Base-by-base conservation (phyloP, 2,797 vertebrate genomes). In the Loriculus beryllinus region DNA sequence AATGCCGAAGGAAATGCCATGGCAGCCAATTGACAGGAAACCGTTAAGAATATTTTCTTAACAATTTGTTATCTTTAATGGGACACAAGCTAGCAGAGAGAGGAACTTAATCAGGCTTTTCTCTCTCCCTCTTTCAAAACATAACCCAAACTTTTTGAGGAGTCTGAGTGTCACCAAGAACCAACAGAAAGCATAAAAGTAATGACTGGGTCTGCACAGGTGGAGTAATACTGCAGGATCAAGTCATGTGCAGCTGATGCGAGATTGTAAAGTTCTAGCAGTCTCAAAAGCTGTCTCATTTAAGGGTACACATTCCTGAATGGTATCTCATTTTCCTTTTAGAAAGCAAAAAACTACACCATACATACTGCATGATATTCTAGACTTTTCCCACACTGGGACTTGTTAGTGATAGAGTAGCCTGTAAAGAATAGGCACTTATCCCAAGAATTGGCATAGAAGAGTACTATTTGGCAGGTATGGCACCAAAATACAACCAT, bases 371-470 rank as follows among this genome's bases (percentile, higher is more conserved):
- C 76, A 87, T 35, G 40, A 60, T 68, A 37, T 82, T 14, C 43
- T 75, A 52, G 65, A 88, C 67, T 85, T 82, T 87, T 40, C 49
- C n/a, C 52, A 70, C 42, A 23, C 29, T 22, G 43, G 68, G 88
- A 88, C 13, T 83, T 88, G 75, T 51, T 72, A 93, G 85, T 49
- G 86, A 90, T 76, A 94, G 94, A 90, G 83, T 95, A 98, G 98
- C 98, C 98, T 98, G 97, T 97, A 97, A 97, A 97, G 97, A 97
- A 95, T 98, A 99, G 99, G 98, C 99, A 99, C 98, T 99, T 99
- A 96, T 98, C 97, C 98, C 96, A 98, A 96, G 94, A 95, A 95
- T 23, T 97, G 97, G 95, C 96, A 91, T 95, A 89, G 86, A 65
- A 54, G 88, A 94, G 81, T 82, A 86, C 74, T 95, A 82, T 92